Percentiles rank a stretch among this genome's conserved stretches.
Evolutionary conservation across 2,888 invertebrate species (phyloP).

Genomic region (Caenorhabditis doughertyi): DNA sequence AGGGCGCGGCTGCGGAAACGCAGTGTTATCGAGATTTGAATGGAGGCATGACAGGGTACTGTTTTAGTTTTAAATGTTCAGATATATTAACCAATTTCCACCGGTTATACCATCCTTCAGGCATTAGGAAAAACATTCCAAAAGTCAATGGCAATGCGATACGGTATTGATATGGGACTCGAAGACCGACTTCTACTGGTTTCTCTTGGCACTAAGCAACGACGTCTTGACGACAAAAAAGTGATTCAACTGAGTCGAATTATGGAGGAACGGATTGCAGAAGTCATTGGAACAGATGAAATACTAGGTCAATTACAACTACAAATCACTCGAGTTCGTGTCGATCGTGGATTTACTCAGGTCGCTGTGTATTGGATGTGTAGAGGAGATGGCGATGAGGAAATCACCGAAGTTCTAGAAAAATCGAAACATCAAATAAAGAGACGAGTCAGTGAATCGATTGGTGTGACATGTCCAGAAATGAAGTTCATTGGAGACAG

Average conservation of each 20-base stretch:
- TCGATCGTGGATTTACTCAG: constrained; percentile 57
- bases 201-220: constrained; percentile 57
- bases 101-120: no score
- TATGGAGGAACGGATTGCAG: constrained; percentile 54
- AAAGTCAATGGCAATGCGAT: constrained; percentile 52
- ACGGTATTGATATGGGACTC: constrained; percentile 67
- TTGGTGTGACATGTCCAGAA: constrained; percentile 66
- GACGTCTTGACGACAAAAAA: constrained; percentile 69
- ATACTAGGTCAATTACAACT: constrained; percentile 36
- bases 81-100: background rate
- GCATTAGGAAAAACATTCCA: constrained; percentile 66
- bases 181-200: constrained; percentile 62
- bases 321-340: constrained; percentile 49
- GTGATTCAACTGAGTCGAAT: constrained; percentile 63
- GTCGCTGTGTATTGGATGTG: constrained; percentile 56
- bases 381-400: constrained; percentile 56
- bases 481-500: constrained; percentile 63
- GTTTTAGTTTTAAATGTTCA: background rate
- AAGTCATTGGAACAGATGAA: constrained; percentile 62
- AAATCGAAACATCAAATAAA: constrained; percentile 52
- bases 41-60: constrained; percentile 60
- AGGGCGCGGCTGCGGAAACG: constrained; percentile 61
- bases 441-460: constrained; percentile 53
- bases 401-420: constrained; percentile 53
- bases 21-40: constrained; percentile 54